A percentile compares a stretch with the other conserved stretches of the same genome.
These are phyloP conservation scores for Eupithecia subfuscata DNA, from an alignment of 2,888 invertebrate genomes.

Conservation along the genomic window DNA sequence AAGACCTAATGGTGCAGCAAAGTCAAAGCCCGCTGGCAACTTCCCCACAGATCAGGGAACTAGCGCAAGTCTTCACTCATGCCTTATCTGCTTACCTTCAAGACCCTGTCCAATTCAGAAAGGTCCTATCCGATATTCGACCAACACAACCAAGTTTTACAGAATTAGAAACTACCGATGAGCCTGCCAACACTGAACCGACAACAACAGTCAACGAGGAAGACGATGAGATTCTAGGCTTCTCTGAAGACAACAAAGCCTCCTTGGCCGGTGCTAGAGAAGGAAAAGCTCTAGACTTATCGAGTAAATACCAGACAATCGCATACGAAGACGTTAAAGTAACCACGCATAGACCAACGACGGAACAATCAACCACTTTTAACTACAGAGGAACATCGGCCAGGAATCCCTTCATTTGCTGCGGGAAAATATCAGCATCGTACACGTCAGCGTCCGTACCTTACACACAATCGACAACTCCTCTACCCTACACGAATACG, in stretches of 20 bases:
- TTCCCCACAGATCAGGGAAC: constrained; percentile 88
- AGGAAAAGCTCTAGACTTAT: constrained; percentile 72
- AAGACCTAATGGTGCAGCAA: constrained; percentile 85
- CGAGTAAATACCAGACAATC: constrained; percentile 39
- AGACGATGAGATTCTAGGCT: constrained; percentile 90
- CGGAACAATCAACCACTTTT: constrained; percentile 59
- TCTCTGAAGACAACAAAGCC: constrained; percentile 86
- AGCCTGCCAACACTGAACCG: constrained; percentile 79
- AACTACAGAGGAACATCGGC: constrained; percentile 59
- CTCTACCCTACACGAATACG: constrained; percentile 75
- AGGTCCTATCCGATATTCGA: constrained; percentile 89
- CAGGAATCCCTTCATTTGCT: constrained; percentile 71
- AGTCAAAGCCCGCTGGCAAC: constrained; percentile 85
- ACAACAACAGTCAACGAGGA: constrained; percentile 86
- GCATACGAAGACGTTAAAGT: constrained; percentile 52
- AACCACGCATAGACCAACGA: constrained; percentile 51
- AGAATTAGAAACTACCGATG: constrained; percentile 70
- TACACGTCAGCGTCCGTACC: constrained; percentile 71
- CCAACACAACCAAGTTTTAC: constrained; percentile 89
- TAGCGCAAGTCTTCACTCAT: constrained; percentile 93
- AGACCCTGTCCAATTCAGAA: constrained; percentile 92
- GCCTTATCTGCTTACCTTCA: constrained; percentile 92
- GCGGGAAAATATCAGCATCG: constrained; percentile 77
- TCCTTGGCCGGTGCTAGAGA: constrained; percentile 63
- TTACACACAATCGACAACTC: constrained; percentile 57